A percentile compares a stretch with the other conserved stretches of the same genome.
phyloP scores from a whole-genome alignment of 1,140 invertebrate genomes.

The Dryas iulia region DNA sequence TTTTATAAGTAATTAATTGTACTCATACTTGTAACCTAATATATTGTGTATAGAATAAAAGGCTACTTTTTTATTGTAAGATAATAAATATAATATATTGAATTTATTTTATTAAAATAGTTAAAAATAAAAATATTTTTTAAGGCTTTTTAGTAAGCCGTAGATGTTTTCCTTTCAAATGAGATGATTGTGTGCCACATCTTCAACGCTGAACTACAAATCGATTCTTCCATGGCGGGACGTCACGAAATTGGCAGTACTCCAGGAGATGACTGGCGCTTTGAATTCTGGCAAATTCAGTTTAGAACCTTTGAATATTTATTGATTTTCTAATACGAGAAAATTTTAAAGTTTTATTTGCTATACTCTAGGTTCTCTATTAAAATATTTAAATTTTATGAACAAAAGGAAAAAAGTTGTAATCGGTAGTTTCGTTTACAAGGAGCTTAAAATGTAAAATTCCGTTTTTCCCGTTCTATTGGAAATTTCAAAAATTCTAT shows the following conservation, averaged over 20 bases:
- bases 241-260: conserved; percentile 23
- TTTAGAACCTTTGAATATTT: conserved; percentile 25
- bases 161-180: not conserved
- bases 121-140: not conserved
- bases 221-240: conserved; percentile 24
- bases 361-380: too few relatives aligned
- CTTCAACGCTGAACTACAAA: conserved; percentile 2
- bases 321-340: conserved; percentile 6
- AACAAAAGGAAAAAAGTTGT: too few relatives aligned
- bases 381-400: too few relatives aligned
- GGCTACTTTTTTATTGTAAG: too few relatives aligned
- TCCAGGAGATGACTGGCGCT: conserved; percentile 22
- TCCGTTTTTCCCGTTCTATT: too few relatives aligned
- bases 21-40: too few relatives aligned
- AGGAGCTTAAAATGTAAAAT: too few relatives aligned
- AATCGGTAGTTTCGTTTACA: too few relatives aligned
- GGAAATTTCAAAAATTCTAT: too few relatives aligned
- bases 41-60: too few relatives aligned
- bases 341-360: not conserved
- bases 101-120: too few relatives aligned
- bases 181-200: conserved; percentile 18
- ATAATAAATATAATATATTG: too few relatives aligned
- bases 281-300: conserved; percentile 15
- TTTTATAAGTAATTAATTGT: not conserved
- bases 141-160: not conserved